phyloP scores from a whole-genome alignment of 1,140 invertebrate genomes.

The Halictus rubicundus region DNA sequence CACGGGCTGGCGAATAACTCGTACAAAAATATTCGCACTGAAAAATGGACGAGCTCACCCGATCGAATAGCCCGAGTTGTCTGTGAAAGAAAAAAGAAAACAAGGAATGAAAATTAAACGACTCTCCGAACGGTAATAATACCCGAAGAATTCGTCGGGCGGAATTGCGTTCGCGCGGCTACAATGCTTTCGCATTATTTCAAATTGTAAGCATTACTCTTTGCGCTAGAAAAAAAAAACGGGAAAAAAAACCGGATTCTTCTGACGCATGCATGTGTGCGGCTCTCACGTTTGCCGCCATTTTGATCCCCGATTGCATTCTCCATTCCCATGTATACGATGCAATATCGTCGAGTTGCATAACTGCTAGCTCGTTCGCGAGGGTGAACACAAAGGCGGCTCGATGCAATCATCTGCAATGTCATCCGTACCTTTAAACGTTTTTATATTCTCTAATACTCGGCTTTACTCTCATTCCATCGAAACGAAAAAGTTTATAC shows the following conservation, averaged over 20 bases:
- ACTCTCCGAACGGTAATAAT: neutral
- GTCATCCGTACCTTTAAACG: neutral
- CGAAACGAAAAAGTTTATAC: neutral
- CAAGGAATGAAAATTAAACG: neutral
- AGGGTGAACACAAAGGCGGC: conserved; percentile 16
- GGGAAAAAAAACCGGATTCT: neutral
- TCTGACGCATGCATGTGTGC: neutral
- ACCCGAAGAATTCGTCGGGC: neutral
- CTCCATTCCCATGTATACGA: neutral
- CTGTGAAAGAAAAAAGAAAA: neutral
- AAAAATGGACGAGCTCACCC: too few species aligned
- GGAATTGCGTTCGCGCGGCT: neutral
- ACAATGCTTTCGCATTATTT: neutral
- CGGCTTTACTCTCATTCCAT: conserved; percentile 6
- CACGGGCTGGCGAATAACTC: too few species aligned
- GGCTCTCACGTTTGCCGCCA: conserved; percentile 8
- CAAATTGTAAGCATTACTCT: conserved; percentile 13
- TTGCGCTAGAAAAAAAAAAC: neutral
- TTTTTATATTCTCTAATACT: conserved; percentile 9
- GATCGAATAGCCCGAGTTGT: too few species aligned
- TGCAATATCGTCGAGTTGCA: conserved; percentile 22
- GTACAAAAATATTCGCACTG: too few species aligned
- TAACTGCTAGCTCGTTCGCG: conserved; percentile 18
- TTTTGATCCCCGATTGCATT: conserved; percentile 24
- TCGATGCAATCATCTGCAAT: conserved; percentile 4